Conservation (phyloP, 2,797 vertebrate species). For the Parauchenoglanis punctatus region DNA sequence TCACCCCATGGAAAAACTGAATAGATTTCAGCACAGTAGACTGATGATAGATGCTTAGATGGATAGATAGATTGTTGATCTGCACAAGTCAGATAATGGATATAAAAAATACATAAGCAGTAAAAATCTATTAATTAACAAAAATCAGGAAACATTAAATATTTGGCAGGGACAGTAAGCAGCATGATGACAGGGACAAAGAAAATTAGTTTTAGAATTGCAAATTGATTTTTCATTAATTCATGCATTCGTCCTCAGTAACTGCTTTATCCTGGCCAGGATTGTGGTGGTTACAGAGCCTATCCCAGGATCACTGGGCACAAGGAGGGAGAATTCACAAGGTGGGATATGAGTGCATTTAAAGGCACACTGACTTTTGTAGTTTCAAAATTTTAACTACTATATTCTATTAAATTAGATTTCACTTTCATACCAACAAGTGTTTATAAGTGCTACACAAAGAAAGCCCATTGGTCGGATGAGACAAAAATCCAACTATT, state of each 20-base stretch:
- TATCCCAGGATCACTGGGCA: not conserved
- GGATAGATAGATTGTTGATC: not conserved
- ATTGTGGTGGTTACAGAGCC: not conserved
- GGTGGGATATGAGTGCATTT: not conserved
- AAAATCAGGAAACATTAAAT: not conserved
- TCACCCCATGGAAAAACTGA: not conserved
- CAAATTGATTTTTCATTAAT: not conserved
- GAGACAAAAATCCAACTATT: not conserved
- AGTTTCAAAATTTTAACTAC: not conserved
- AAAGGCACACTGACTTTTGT: not conserved
- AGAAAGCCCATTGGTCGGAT: not conserved
- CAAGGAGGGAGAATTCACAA: not conserved
- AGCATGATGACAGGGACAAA: not conserved
- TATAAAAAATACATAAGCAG: not conserved
- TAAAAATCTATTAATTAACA: not conserved
- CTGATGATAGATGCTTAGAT: not conserved
- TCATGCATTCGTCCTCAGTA: not conserved
- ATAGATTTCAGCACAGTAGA: not conserved
- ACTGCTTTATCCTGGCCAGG: not conserved
- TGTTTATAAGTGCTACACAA: not conserved
- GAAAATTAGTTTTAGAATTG: not conserved
- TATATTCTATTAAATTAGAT: not conserved
- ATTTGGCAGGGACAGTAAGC: not conserved
- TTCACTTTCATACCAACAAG: not conserved
- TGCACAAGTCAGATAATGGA: not conserved